Evolutionary conservation across 1,140 invertebrate genomes (phyloP).

Genomic region (Drosophila suzukii): DNA sequence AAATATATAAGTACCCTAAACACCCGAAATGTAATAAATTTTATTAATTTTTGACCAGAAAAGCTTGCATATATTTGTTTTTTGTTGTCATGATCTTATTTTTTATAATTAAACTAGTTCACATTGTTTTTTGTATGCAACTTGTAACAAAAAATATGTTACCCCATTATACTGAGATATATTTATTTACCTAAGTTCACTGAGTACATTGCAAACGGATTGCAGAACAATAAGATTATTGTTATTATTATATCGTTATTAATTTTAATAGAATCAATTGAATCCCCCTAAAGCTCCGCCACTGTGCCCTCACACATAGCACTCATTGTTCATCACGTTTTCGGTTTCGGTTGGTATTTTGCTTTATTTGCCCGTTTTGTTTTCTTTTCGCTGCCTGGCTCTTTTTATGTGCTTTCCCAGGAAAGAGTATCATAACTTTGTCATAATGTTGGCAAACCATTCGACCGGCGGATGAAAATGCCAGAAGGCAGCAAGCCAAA

Average conservation of each 20-base stretch:
- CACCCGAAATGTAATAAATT: too few species aligned
- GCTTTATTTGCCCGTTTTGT: slow-evolving; percentile 26
- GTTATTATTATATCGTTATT: neutral
- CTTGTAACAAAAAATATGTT: too few species aligned
- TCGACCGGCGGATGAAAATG: slow-evolving; percentile 44
- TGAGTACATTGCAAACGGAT: too few species aligned
- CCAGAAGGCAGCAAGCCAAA: slow-evolving; percentile 64
- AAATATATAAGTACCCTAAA: too few species aligned
- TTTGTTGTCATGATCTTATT: too few species aligned
- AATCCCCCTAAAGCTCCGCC: neutral
- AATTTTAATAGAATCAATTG: neutral
- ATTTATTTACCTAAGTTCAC: too few species aligned
- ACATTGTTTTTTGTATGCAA: too few species aligned
- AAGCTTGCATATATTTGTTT: too few species aligned
- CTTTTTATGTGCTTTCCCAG: slow-evolving; percentile 60
- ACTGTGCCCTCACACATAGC: slow-evolving; percentile 5
- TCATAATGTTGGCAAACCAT: slow-evolving; percentile 74
- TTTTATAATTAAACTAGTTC: too few species aligned
- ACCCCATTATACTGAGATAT: too few species aligned
- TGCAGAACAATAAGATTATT: too few species aligned
- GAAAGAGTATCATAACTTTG: slow-evolving; percentile 79
- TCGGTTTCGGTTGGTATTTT: slow-evolving; percentile 23
- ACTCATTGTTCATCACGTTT: slow-evolving; percentile 38
- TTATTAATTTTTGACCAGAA: too few species aligned
- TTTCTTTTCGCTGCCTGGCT: slow-evolving; percentile 23